Percentiles rank a stretch among this genome's conserved stretches.
Conservation (phyloP, 2,888 invertebrate genomes). For the Lithophane leautieri region DNA sequence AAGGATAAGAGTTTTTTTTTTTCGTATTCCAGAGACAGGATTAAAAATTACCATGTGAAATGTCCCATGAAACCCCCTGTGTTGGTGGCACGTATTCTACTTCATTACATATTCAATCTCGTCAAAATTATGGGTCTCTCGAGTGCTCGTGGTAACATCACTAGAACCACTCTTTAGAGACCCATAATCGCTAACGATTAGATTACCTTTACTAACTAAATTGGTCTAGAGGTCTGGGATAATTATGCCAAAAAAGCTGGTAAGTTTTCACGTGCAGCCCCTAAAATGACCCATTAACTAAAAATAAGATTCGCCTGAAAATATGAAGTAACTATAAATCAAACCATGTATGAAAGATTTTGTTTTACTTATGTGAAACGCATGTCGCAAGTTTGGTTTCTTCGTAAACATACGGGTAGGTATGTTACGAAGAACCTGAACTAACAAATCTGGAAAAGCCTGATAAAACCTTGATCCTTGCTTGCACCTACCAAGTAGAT, state of each 20-base stretch:
- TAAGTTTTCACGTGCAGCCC: background rate
- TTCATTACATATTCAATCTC: conserved; percentile 26
- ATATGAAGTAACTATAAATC: too few species aligned
- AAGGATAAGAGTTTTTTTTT: background rate
- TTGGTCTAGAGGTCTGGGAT: background rate
- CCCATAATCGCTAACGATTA: background rate
- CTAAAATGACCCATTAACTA: too few species aligned
- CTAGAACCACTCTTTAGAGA: background rate
- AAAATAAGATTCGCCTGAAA: background rate
- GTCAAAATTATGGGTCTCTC: background rate
- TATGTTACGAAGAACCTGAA: background rate
- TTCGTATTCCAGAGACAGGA: background rate
- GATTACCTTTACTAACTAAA: background rate
- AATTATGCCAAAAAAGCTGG: background rate
- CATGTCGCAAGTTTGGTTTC: too few species aligned
- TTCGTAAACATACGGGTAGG: too few species aligned
- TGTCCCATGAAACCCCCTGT: background rate
- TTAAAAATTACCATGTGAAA: conserved; percentile 1
- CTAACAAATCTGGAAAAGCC: background rate
- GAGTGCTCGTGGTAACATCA: background rate
- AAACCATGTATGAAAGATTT: too few species aligned
- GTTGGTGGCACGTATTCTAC: background rate
- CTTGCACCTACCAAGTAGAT: too few species aligned
- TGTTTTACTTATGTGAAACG: background rate
- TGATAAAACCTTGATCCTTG: too few species aligned